A percentile compares a stretch with the other conserved stretches of the same genome.
Evolutionary conservation across 2,113 vertebrate genomes (phyloP).

Genomic region (Mormyrus iriodes): DNA sequence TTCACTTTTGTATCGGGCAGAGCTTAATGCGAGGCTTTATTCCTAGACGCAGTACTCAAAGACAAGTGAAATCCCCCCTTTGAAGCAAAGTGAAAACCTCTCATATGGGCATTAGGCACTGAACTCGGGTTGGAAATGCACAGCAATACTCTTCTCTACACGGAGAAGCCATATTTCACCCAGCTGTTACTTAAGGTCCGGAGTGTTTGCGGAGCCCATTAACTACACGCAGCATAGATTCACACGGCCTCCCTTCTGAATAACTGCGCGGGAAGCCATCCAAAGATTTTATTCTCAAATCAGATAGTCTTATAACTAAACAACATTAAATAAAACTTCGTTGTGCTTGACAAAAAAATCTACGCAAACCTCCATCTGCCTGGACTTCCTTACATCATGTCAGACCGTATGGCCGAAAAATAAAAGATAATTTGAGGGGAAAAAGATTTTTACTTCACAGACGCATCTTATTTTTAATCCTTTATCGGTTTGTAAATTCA

Average conservation of each 20-base stretch:
- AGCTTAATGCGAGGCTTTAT: constrained; percentile 43
- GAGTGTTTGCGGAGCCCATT: constrained; percentile 18
- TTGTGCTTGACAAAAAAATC: neutral
- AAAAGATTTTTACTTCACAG: constrained; percentile 44
- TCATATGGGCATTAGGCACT: constrained; percentile 24
- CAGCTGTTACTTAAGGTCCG: constrained; percentile 16
- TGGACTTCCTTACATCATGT: neutral
- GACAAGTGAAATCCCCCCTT: constrained; percentile 46
- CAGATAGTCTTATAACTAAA: neutral
- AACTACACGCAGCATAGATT: neutral
- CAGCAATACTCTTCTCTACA: constrained; percentile 29
- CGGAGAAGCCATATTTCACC: constrained; percentile 27
- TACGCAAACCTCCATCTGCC: neutral
- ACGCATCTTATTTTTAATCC: constrained; percentile 49
- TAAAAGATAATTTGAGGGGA: constrained; percentile 32
- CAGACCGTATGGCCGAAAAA: neutral
- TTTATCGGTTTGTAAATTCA: constrained; percentile 59
- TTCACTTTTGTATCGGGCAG: constrained; percentile 38
- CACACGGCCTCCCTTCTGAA: neutral
- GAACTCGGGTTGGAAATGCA: neutral
- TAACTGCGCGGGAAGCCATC: neutral
- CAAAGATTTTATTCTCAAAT: neutral
- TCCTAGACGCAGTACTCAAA: constrained; percentile 6
- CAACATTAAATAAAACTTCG: neutral
- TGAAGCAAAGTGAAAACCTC: constrained; percentile 32